Base-by-base conservation (phyloP, 2,888 invertebrate genomes). In the Coenonympha glycerion region DNA sequence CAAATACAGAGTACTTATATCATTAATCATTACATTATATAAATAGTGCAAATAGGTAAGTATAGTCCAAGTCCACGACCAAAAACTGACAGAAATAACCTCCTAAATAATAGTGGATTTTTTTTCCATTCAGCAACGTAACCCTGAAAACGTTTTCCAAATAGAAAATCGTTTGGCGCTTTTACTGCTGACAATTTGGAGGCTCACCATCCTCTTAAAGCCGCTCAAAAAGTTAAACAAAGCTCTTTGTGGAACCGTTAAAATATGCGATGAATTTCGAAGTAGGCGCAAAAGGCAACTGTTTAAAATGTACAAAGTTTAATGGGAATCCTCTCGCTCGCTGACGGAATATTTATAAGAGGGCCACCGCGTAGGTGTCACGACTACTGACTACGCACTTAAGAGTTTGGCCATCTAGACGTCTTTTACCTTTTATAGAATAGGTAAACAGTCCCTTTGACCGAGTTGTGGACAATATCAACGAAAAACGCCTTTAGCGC, bases 261-360 rank as follows among this genome's bases (percentile, higher is more conserved):
- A n/a, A 82, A 79, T 81, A 79, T 77, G 75, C 80, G 75, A 75
- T 77, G 81, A 81, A 81, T 79, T 80, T 72, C 65, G 65, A 74
- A 80, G 73, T 71, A 66, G 68, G 69, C 70, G 71, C 71, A 66
- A 78, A 74, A 77, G 76, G 73, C 71, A 67, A 74, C 76, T 76
- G 79, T 76, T 78, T 79, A 76, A 83, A 83, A 79, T 78, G 76
- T 79, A 73, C 74, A 71, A 82, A 83, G 77, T 82, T 84, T 74
- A 76, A 82, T 78, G 79, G 76, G 72, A 79, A 79, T 74, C 46
- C 36, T 44, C 68, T 67, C 67, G 63, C 61, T 66, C 69, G 71
- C 71, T 72, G 69, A 72, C 73, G 75, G 79, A 79, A 79, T 81
- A 77, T 80, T 78, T n/a, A n/a, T n/a, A 79, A 76, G 63, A 65